A percentile compares a stretch with the other conserved stretches of the same genome.
Evolutionary conservation across 1,140 invertebrate species (phyloP).

Genomic region (Mycetomoellerius zeteki): DNA sequence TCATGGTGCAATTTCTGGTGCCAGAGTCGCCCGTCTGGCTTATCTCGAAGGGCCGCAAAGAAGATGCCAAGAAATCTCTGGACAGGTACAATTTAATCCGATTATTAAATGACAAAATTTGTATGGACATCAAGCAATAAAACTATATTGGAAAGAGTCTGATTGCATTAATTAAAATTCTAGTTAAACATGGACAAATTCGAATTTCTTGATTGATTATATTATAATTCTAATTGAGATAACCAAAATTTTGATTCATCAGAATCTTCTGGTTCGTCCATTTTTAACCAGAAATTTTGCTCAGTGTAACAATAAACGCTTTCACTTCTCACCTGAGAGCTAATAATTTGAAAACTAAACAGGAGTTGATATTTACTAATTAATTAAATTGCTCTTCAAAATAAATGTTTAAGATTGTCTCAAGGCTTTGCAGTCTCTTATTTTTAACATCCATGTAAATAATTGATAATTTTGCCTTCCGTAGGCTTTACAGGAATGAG

Average conservation of each 20-base stretch:
- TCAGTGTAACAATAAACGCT: too few relatives aligned
- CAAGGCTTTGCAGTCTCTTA: neutral
- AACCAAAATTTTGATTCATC: too few relatives aligned
- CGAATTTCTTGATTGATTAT: too few relatives aligned
- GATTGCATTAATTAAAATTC: too few relatives aligned
- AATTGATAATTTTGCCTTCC: neutral
- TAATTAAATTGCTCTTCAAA: neutral
- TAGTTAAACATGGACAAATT: too few relatives aligned
- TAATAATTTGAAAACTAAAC: constrained; percentile 41
- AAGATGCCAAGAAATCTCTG: constrained; percentile 87
- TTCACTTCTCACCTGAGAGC: too few relatives aligned
- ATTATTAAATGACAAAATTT: neutral
- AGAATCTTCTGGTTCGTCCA: too few relatives aligned
- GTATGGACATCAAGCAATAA: neutral
- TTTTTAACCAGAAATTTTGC: too few relatives aligned
- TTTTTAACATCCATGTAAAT: neutral
- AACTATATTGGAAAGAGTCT: too few relatives aligned
- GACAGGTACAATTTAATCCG: constrained; percentile 82
- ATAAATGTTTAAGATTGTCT: neutral
- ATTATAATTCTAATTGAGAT: too few relatives aligned
- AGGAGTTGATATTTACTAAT: neutral
- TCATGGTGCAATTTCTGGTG: constrained; percentile 88
- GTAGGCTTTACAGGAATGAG: constrained; percentile 79
- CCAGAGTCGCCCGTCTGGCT: constrained; percentile 91
- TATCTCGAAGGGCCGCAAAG: constrained; percentile 87